A percentile compares a stretch with the other conserved stretches of the same genome.
phyloP scores from a whole-genome alignment of 2,797 vertebrate species.

The Myripristis murdjan region DNA sequence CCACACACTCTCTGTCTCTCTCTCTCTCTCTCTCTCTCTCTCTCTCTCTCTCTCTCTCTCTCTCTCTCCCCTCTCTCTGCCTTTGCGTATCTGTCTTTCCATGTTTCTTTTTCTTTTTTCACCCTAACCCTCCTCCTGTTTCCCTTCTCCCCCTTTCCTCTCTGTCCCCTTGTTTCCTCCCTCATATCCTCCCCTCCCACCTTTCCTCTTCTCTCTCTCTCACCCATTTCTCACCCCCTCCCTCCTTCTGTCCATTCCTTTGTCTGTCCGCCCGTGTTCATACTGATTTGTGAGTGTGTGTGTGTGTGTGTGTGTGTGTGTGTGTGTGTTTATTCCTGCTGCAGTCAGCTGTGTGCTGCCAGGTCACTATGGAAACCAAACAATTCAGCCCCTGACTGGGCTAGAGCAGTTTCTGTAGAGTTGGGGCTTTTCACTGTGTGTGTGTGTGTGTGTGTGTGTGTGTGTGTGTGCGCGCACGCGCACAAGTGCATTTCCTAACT shows the following conservation, averaged over 20 bases:
- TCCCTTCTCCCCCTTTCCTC: slow-evolving; percentile 38
- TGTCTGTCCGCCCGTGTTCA: slow-evolving; percentile 58
- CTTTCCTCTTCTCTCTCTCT: slow-evolving; percentile 57
- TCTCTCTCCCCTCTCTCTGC: no score
- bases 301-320: slow-evolving; percentile 43
- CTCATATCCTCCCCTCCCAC: slow-evolving; percentile 3
- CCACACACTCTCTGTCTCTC: slow-evolving; percentile 41
- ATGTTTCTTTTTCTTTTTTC: slow-evolving; percentile 36
- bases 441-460: slow-evolving; percentile 3
- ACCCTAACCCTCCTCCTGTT: slow-evolving; percentile 17
- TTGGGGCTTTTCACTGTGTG: slow-evolving; percentile 69
- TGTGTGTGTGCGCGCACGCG: slow-evolving; percentile 30
- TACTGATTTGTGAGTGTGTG: slow-evolving; percentile 59
- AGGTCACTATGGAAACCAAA: slow-evolving; percentile 88
- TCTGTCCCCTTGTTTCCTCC: neutral
- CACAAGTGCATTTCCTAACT: slow-evolving; percentile 59
- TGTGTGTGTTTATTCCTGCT: slow-evolving; percentile 71
- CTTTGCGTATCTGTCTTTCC: slow-evolving; percentile 38
- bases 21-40: no score
- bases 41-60: no score
- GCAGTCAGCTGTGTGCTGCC: slow-evolving; percentile 83
- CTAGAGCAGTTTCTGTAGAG: slow-evolving; percentile 82
- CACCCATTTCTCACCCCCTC: slow-evolving; percentile 21
- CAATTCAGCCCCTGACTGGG: slow-evolving; percentile 81
- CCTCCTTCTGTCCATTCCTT: slow-evolving; percentile 28